These are phyloP conservation scores for Phylloscopus collybita DNA, from an alignment of 2,797 vertebrate genomes.

Conservation along the genomic window DNA sequence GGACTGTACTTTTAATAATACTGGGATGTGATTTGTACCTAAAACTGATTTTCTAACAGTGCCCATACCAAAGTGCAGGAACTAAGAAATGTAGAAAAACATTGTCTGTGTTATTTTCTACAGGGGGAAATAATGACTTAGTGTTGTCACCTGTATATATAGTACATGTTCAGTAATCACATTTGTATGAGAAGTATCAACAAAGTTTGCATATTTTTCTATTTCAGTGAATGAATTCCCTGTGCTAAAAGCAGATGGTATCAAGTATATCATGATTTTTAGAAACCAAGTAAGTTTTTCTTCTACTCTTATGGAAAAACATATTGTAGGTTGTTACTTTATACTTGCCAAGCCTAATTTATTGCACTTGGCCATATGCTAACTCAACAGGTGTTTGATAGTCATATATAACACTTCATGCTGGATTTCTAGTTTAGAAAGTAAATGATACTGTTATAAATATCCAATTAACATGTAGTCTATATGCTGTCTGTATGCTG, in stretches of 20 bases:
- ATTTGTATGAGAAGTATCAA: background rate
- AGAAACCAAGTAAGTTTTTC: slow-evolving; percentile 90
- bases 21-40: background rate
- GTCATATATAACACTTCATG: background rate
- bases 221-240: slow-evolving; percentile 95
- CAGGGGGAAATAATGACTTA: background rate
- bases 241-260: slow-evolving; percentile 96
- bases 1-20: background rate
- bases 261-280: slow-evolving; percentile 99
- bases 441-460: slow-evolving; percentile 3
- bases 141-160: background rate
- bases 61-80: background rate
- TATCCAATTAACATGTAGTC: background rate
- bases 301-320: background rate
- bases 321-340: background rate
- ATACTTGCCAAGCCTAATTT: slow-evolving; percentile 14
- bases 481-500: background rate
- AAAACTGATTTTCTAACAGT: background rate
- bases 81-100: background rate
- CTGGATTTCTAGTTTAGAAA: slow-evolving; percentile 15
- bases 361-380: background rate
- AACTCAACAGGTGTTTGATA: slow-evolving; percentile 37
- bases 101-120: background rate
- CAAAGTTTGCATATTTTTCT: background rate
- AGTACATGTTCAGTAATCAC: background rate